These are phyloP conservation scores for Narcine bancroftii DNA, from an alignment of 2,113 vertebrate species.

Conservation along the genomic window DNA sequence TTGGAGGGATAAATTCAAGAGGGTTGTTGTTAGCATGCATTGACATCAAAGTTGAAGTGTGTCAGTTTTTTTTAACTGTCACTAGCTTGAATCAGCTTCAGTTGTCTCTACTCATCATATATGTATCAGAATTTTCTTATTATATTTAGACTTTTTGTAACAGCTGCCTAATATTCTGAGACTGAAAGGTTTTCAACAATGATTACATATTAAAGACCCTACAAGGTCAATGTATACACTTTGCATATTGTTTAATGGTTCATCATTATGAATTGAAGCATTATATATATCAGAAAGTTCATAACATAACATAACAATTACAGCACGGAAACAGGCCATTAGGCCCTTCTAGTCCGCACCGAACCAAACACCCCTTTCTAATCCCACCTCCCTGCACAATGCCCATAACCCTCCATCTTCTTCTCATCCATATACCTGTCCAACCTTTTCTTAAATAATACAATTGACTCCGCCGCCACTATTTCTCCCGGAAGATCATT, in stretches of 20 bases:
- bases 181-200: not conserved
- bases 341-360: too few species aligned
- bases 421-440: too few species aligned
- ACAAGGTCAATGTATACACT: not conserved
- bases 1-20: not conserved
- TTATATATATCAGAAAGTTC: not conserved
- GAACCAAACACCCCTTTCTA: too few species aligned
- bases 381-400: too few species aligned
- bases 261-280: not conserved
- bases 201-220: not conserved
- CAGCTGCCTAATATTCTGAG: not conserved
- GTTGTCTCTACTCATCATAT: not conserved
- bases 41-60: not conserved
- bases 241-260: not conserved
- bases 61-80: not conserved
- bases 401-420: too few species aligned
- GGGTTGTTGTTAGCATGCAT: not conserved
- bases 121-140: not conserved
- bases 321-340: too few species aligned
- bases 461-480: too few species aligned
- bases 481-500: too few species aligned
- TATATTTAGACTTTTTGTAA: not conserved
- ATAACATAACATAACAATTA: too few species aligned
- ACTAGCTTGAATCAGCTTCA: not conserved
- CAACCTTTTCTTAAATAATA: too few species aligned